phyloP scores from a whole-genome alignment of 2,113 vertebrate species.

The Charina bottae region DNA sequence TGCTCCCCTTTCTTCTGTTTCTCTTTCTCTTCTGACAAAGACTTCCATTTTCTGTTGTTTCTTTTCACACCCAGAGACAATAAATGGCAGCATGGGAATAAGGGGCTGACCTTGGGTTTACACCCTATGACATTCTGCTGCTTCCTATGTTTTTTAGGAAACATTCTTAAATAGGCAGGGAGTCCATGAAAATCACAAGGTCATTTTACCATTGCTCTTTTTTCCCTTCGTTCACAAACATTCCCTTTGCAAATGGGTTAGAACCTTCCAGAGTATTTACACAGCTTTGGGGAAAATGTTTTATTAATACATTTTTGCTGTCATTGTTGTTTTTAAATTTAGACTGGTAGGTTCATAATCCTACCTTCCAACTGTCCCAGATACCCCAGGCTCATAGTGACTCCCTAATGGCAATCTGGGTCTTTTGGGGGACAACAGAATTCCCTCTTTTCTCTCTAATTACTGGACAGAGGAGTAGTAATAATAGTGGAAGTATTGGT shows the following conservation, averaged over 20 bases:
- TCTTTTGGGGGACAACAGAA: not conserved
- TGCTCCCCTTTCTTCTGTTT: not conserved
- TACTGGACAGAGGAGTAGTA: not conserved
- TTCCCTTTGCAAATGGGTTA: not conserved
- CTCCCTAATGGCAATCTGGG: not conserved
- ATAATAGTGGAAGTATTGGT: not conserved
- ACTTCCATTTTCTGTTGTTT: constrained; percentile 46
- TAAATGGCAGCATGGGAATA: not conserved
- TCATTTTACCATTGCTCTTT: not conserved
- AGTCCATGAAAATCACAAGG: not conserved
- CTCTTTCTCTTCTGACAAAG: constrained; percentile 49
- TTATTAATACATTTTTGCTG: not conserved
- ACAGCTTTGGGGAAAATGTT: not conserved
- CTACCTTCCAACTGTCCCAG: not conserved
- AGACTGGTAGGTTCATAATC: not conserved
- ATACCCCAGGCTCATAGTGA: not conserved
- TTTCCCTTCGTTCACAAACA: constrained; percentile 26
- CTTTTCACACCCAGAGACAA: not conserved
- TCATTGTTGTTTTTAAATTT: not conserved
- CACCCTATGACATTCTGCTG: not conserved
- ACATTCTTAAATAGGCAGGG: not conserved
- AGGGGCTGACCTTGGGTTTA: not conserved
- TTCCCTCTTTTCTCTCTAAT: not conserved
- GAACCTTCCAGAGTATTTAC: not conserved
- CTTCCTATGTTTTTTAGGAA: not conserved